A percentile compares a stretch with the other conserved stretches of the same genome.
These are phyloP conservation scores for Drosophila eohydei DNA, from an alignment of 2,888 invertebrate species.

Conservation along the genomic window DNA sequence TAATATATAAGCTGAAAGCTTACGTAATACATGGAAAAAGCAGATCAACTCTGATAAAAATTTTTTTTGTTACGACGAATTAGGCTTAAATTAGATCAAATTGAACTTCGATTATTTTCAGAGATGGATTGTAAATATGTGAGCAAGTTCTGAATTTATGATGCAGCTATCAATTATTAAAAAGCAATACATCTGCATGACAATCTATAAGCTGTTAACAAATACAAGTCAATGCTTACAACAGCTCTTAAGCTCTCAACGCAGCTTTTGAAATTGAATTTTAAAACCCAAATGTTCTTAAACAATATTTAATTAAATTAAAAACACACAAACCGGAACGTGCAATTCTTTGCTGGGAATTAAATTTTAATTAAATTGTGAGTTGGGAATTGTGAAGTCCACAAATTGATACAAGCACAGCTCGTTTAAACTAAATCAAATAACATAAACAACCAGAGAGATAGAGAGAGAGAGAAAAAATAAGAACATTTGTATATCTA, in stretches of 20 bases:
- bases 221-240: neutral
- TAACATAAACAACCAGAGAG: slow-evolving; percentile 26
- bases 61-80: too few relatives aligned
- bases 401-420: slow-evolving; percentile 19
- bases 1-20: neutral
- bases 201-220: neutral
- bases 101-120: too few relatives aligned
- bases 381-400: slow-evolving; percentile 34
- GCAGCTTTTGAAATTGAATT: slow-evolving; percentile 1
- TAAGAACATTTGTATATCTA: neutral
- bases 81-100: too few relatives aligned
- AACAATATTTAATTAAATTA: slow-evolving; percentile 12
- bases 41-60: too few relatives aligned
- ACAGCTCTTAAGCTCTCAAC: too few relatives aligned
- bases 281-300: neutral
- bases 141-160: too few relatives aligned
- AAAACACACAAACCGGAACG: neutral
- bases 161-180: neutral
- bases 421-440: slow-evolving; percentile 37
- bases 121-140: too few relatives aligned
- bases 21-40: too few relatives aligned
- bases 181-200: neutral
- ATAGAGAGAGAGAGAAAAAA: neutral
- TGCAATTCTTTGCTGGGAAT: slow-evolving; percentile 30
- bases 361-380: slow-evolving; percentile 60